These are phyloP conservation scores for Operophtera brumata DNA, from an alignment of 2,888 invertebrate species.

Conservation along the genomic window DNA sequence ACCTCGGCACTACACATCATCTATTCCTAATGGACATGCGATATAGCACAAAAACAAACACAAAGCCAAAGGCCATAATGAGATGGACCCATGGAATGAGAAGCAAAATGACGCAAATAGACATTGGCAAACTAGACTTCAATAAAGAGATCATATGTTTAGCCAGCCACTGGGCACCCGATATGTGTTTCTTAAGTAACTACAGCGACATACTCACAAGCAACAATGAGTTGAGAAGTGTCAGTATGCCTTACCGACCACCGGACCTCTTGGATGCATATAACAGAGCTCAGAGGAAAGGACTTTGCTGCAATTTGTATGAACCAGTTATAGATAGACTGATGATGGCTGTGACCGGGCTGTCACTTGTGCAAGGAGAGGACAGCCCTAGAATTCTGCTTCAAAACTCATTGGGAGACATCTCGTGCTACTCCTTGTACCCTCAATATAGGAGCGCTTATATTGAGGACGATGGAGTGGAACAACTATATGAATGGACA, in stretches of 20 bases:
- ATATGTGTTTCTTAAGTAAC: constrained; percentile 63
- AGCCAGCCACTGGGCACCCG: constrained; percentile 70
- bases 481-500: constrained; percentile 60
- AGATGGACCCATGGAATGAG: constrained; percentile 82
- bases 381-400: constrained; percentile 58
- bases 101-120: constrained; percentile 69
- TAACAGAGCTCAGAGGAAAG: constrained; percentile 51
- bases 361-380: constrained; percentile 48
- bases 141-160: constrained; percentile 62
- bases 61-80: constrained; percentile 57
- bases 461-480: constrained; percentile 55
- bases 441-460: constrained; percentile 56
- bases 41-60: constrained; percentile 40
- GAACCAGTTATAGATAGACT: constrained; percentile 59
- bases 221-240: constrained; percentile 42
- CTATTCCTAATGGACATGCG: constrained; percentile 64
- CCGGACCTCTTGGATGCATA: constrained; percentile 58
- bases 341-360: constrained; percentile 56
- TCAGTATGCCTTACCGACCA: constrained; percentile 62
- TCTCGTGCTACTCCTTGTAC: constrained; percentile 58
- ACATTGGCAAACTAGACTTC: constrained; percentile 55
- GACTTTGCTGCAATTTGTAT: constrained; percentile 56
- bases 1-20: constrained; percentile 64
- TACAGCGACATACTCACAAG: constrained; percentile 48
- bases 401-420: constrained; percentile 70